A percentile compares a stretch with the other conserved stretches of the same genome.
Evolutionary conservation across 1,140 invertebrate species (phyloP).

Genomic region (Cepaea nemoralis): DNA sequence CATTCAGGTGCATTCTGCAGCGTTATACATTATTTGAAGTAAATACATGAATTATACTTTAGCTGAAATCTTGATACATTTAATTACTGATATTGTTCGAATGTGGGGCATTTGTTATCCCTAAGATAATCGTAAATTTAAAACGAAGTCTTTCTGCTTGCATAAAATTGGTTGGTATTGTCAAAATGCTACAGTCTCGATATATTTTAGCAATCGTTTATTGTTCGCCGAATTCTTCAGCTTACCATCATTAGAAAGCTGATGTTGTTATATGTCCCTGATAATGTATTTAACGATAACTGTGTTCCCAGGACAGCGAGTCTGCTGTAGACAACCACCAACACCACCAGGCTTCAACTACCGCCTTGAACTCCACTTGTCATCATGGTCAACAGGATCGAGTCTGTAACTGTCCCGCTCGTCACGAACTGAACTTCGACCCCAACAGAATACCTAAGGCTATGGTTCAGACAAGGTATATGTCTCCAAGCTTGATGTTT

Average conservation of each 20-base stretch:
- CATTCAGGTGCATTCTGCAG: no score
- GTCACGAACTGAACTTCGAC: slow-evolving; percentile 14
- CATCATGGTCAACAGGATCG: background rate
- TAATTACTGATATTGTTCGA: no score
- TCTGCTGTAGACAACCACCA: background rate
- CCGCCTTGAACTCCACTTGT: background rate
- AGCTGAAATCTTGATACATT: no score
- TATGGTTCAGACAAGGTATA: background rate
- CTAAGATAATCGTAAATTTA: no score
- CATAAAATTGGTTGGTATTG: background rate
- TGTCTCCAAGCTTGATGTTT: no score
- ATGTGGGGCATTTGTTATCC: no score
- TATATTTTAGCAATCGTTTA: no score
- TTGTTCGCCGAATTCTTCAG: background rate
- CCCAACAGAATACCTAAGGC: background rate
- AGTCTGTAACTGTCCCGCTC: background rate
- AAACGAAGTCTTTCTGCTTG: no score
- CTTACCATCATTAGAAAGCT: background rate
- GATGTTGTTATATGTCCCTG: background rate
- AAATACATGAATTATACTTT: no score
- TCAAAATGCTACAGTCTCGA: background rate
- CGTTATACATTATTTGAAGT: no score
- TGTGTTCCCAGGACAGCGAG: background rate
- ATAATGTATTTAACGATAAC: background rate
- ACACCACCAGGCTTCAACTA: background rate